Evolutionary conservation across 2,113 vertebrate genomes (phyloP).

Genomic region (Oryzias javanicus): DNA sequence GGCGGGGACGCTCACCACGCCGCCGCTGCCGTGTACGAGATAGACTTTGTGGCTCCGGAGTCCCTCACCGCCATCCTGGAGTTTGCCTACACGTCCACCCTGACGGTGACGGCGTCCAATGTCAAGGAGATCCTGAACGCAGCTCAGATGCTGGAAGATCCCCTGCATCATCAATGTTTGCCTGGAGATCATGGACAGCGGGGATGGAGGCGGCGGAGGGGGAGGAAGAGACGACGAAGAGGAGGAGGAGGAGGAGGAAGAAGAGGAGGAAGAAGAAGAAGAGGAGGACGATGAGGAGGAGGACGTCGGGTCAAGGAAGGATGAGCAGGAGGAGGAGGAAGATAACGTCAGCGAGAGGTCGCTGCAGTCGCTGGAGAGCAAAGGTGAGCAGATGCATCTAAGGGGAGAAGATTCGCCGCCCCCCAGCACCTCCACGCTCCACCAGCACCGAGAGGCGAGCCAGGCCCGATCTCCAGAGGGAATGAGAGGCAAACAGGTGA

Average conservation of each 20-base stretch:
- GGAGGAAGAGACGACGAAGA: slow-evolving; percentile 74
- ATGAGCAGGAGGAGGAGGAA: slow-evolving; percentile 82
- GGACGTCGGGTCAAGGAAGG: slow-evolving; percentile 76
- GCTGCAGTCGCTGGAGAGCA: slow-evolving; percentile 65
- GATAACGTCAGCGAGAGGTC: slow-evolving; percentile 81
- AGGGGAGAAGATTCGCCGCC: slow-evolving; percentile 48
- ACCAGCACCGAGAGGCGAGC: slow-evolving; percentile 65
- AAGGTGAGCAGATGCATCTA: slow-evolving; percentile 56
- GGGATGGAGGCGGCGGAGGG: slow-evolving; percentile 74
- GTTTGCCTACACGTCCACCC: slow-evolving; percentile 97
- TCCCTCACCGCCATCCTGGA: slow-evolving; percentile 95
- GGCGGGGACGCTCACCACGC: slow-evolving; percentile 64
- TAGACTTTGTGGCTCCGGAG: slow-evolving; percentile 95
- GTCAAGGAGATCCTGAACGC: slow-evolving; percentile 94
- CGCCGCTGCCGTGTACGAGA: slow-evolving; percentile 86
- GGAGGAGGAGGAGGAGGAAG: slow-evolving; percentile 72
- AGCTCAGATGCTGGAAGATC: slow-evolving; percentile 94
- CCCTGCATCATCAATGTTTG: slow-evolving; percentile 95
- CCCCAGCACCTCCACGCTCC: slow-evolving; percentile 82
- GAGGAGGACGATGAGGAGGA: slow-evolving; percentile 80
- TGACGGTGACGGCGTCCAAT: slow-evolving; percentile 92
- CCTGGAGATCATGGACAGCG: slow-evolving; percentile 93
- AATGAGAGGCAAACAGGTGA: slow-evolving; percentile 63
- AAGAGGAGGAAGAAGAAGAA: slow-evolving; percentile 82
- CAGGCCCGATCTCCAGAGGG: slow-evolving; percentile 51